These are phyloP conservation scores for Tylochromis polylepis DNA, from an alignment of 2,113 vertebrate genomes.

Conservation along the genomic window DNA sequence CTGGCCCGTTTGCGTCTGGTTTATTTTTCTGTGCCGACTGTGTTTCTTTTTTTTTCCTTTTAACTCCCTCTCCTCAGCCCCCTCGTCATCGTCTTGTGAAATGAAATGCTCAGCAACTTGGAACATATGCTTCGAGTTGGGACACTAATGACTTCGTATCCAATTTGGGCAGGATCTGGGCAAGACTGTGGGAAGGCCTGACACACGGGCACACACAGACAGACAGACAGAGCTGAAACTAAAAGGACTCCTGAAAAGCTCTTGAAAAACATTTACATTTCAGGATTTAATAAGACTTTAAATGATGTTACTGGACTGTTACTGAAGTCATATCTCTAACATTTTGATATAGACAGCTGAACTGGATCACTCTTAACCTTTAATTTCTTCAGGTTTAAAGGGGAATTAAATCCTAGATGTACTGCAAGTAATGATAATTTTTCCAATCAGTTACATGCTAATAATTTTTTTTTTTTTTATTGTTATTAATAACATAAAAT, in stretches of 20 bases:
- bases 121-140: conserved; percentile 67
- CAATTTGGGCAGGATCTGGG: conserved; percentile 52
- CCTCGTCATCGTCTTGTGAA: conserved; percentile 39
- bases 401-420: neutral
- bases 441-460: neutral
- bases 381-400: neutral
- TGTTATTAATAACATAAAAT: neutral
- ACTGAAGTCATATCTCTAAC: neutral
- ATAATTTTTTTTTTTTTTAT: neutral
- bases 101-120: conserved; percentile 61
- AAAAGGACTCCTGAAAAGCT: neutral
- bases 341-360: neutral
- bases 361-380: neutral
- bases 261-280: neutral
- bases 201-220: neutral
- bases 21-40: conserved; percentile 51
- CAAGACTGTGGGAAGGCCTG: conserved; percentile 26
- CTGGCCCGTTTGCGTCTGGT: conserved; percentile 43
- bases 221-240: neutral
- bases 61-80: neutral
- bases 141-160: conserved; percentile 55
- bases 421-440: neutral
- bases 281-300: neutral
- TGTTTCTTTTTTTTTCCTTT: neutral
- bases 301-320: neutral